phyloP scores from a whole-genome alignment of 2,113 vertebrate genomes.

The Spheniscus mendiculus region DNA sequence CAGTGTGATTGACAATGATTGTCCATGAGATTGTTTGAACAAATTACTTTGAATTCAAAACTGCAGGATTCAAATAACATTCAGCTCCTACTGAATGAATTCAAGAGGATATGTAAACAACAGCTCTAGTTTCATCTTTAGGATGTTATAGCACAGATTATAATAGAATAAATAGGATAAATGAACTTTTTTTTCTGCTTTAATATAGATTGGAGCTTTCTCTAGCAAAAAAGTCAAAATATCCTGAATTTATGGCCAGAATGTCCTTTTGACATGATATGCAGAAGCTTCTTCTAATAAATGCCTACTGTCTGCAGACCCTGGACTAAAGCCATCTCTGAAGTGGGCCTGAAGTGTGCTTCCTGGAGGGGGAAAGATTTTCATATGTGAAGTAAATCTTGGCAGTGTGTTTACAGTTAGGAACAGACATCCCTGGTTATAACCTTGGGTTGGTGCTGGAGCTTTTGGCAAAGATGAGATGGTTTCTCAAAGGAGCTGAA shows the following conservation, averaged over 20 bases:
- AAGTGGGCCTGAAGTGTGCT: background rate
- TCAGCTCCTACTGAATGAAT: background rate
- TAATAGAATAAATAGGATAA: background rate
- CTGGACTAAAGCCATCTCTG: background rate
- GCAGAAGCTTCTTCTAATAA: background rate
- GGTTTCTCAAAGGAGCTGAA: background rate
- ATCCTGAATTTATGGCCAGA: background rate
- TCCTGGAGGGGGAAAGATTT: background rate
- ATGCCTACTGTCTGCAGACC: background rate
- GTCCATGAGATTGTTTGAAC: background rate
- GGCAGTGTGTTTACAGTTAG: background rate
- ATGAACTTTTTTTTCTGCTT: background rate
- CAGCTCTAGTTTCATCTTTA: background rate
- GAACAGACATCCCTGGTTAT: background rate
- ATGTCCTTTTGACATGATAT: background rate
- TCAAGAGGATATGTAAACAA: background rate
- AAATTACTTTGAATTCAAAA: background rate
- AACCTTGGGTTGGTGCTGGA: background rate
- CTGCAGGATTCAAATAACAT: background rate
- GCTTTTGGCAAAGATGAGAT: background rate
- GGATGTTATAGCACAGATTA: background rate
- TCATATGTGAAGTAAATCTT: background rate
- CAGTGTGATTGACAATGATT: background rate
- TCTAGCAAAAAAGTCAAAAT: background rate
- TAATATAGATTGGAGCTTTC: background rate